phyloP scores from a whole-genome alignment of 2,113 vertebrate genomes.

The Ginglymostoma cirratum region DNA sequence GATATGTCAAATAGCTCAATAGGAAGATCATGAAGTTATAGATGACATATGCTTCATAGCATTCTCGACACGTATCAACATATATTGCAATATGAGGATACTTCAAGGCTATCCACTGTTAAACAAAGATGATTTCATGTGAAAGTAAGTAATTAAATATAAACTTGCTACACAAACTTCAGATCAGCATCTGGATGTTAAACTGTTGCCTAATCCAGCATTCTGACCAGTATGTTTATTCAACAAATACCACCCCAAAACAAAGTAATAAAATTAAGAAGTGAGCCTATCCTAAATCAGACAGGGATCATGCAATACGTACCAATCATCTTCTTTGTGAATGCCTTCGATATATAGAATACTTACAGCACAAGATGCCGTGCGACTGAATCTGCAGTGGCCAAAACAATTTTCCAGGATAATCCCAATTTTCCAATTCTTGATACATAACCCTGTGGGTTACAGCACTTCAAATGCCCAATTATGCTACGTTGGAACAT shows the following conservation, averaged over 20 bases:
- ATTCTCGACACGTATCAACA: conserved; percentile 95
- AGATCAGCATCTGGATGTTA: not conserved
- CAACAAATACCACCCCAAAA: not conserved
- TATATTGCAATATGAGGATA: conserved; percentile 92
- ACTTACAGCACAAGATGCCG: no score
- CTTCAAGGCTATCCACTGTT: conserved; percentile 90
- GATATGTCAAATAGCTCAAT: conserved; percentile 85
- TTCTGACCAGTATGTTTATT: no score
- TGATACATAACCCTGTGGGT: no score
- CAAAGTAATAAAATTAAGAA: not conserved
- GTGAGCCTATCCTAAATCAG: not conserved
- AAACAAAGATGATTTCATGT: conserved; percentile 43
- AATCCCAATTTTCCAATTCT: no score
- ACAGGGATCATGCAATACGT: not conserved
- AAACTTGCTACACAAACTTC: not conserved
- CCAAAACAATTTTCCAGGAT: no score
- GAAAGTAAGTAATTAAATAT: not conserved
- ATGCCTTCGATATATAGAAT: not conserved
- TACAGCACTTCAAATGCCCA: not conserved
- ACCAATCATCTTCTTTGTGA: not conserved
- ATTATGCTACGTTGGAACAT: not conserved
- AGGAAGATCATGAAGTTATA: conserved; percentile 99
- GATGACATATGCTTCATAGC: conserved; percentile 97
- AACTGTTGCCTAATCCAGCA: not conserved
- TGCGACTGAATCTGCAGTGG: no score